phyloP scores from a whole-genome alignment of 2,113 vertebrate species.

The Actenoides hombroni region DNA sequence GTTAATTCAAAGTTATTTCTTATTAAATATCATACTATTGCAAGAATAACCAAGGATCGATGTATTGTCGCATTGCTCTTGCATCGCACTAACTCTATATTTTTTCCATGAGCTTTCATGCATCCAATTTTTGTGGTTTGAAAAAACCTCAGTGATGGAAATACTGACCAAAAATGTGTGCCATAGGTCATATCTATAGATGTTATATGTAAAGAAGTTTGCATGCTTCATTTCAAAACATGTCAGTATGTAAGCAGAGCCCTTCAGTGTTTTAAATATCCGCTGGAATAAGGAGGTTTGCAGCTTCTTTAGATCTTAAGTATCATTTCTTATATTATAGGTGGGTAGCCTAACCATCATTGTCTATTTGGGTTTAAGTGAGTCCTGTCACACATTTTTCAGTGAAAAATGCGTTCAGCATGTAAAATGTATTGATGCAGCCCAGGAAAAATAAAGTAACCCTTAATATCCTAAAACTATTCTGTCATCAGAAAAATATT shows the following conservation, averaged over 20 bases:
- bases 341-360: neutral
- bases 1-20: neutral
- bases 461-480: neutral
- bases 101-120: neutral
- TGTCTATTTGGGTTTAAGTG: neutral
- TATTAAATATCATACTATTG: neutral
- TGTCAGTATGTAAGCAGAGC: neutral
- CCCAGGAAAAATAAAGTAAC: neutral
- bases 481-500: neutral
- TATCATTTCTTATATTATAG: neutral
- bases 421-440: neutral
- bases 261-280: neutral
- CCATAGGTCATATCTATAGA: too few species aligned
- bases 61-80: neutral
- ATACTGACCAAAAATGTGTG: neutral
- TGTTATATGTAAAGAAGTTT: neutral
- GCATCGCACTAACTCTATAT: neutral
- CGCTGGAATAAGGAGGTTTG: neutral
- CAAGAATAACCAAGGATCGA: neutral
- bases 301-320: neutral
- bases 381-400: neutral
- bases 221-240: neutral
- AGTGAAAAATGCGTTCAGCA: neutral
- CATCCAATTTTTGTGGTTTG: neutral
- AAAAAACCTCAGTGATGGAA: neutral